phyloP scores from a whole-genome alignment of 2,113 vertebrate genomes.

The Spilogale gracilis region DNA sequence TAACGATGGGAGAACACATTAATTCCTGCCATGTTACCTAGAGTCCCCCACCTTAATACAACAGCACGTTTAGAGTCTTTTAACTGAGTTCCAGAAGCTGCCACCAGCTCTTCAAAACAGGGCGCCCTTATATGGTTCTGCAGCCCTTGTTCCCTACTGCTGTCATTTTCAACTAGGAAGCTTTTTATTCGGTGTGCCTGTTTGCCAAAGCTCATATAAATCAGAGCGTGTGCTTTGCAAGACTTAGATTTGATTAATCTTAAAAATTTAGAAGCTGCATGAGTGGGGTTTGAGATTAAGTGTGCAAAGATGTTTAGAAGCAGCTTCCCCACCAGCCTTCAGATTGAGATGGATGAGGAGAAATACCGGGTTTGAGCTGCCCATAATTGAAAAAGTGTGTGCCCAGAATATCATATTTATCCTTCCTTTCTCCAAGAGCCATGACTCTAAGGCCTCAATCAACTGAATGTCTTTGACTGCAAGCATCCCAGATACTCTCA shows the following conservation, averaged over 20 bases:
- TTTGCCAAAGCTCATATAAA: slow-evolving; percentile 81
- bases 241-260: slow-evolving; percentile 81
- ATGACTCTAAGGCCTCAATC: slow-evolving; percentile 69
- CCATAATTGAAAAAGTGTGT: slow-evolving; percentile 84
- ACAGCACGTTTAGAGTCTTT: neutral
- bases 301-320: slow-evolving; percentile 78
- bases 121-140: neutral
- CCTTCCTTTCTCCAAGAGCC: slow-evolving; percentile 68
- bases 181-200: slow-evolving; percentile 44
- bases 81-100: neutral
- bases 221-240: slow-evolving; percentile 71
- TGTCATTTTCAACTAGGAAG: slow-evolving; percentile 70
- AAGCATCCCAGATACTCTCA: neutral
- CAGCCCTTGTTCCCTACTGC: neutral
- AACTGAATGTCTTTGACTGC: slow-evolving; percentile 53
- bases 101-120: neutral
- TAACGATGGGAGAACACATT: neutral
- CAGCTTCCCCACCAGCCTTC: slow-evolving; percentile 74
- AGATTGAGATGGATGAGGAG: slow-evolving; percentile 84
- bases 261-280: slow-evolving; percentile 77
- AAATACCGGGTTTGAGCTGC: slow-evolving; percentile 77
- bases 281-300: slow-evolving; percentile 80
- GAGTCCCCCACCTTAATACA: neutral
- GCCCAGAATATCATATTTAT: slow-evolving; percentile 82
- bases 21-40: neutral